Evolutionary conservation across 2,797 vertebrate species (phyloP).

Genomic region (Cygnus olor): DNA sequence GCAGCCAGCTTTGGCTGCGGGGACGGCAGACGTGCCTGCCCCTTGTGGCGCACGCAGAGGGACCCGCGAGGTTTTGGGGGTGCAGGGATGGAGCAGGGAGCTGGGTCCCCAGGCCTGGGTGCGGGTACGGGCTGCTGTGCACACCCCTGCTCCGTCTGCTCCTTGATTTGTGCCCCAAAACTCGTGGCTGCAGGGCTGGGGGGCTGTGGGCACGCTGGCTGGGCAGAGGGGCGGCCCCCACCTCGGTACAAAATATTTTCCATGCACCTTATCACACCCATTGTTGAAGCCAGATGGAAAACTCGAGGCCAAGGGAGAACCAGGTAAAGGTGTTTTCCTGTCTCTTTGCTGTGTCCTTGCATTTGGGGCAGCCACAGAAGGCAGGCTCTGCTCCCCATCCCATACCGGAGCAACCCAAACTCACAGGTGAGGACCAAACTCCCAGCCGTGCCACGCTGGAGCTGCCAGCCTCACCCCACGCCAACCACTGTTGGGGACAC

Average conservation of each 20-base stretch:
- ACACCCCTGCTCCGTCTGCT: not conserved
- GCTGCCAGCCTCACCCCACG: not conserved
- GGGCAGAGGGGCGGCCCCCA: not conserved
- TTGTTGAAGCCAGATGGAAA: too few species aligned
- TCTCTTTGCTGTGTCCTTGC: not conserved
- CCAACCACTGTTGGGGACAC: fast-evolving
- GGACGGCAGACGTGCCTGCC: not conserved
- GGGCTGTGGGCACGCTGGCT: not conserved
- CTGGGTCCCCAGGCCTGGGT: fast-evolving
- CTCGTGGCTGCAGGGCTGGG: fast-evolving
- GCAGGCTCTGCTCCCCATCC: not conserved
- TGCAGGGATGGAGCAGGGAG: fast-evolving
- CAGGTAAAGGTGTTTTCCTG: not conserved
- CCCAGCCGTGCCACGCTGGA: fast-evolving
- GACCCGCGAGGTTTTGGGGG: not conserved
- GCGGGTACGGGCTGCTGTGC: not conserved
- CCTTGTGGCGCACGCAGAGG: not conserved
- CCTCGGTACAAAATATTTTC: not conserved
- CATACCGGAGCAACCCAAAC: not conserved
- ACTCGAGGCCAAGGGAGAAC: fast-evolving
- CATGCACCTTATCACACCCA: fast-evolving
- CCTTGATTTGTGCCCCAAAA: not conserved
- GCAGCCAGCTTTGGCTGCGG: not conserved
- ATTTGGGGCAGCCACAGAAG: not conserved
- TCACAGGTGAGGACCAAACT: not conserved